Evolutionary conservation across 2,888 invertebrate genomes (phyloP), one percentile per base, ranked within the genome.

Genomic region (Morpho helenor): DNA sequence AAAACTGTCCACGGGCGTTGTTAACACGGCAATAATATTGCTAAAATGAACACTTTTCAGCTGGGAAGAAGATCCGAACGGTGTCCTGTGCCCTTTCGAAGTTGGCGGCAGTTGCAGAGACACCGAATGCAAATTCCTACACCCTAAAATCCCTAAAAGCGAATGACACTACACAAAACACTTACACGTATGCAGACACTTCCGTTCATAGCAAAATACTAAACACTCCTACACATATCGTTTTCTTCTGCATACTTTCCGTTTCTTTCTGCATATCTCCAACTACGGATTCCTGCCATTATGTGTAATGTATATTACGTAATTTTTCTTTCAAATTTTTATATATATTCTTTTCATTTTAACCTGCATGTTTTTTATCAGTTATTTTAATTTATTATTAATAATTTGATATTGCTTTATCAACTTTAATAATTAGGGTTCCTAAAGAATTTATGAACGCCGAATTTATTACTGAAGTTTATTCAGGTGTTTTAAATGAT

Each of bases 71-170:
- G 91, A 91, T 67, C 88, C 88, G 61, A 87, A 91, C 71, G 89
- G 82, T 43, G 84, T 91, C 60, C 83, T 91, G 62, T 91, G 91
- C 69, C 91, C 90, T 49, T 91, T 84, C 76, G 91, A 90, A 68
- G 84, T 91, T 48, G 82, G 81, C 67, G 91, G 91, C 63, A 82
- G 80, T 70, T 91, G 91, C 88, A 89, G 87, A 75, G 91, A 91
- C 68, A 66, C 84, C 45, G 84, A 85, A 69, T 91, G 91, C 89
- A 85, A 84, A 84, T 89, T 84, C 78, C 79, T 88, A 58, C 91
- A 91, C 68, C 86, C 87, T 50, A 79, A 81, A 66, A 65, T 70
- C 67, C 76, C 69, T 46, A 65, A 74, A 62, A 58, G 59, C 50
- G 80, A 80, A 72, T 86, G 79, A 87, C 84, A 80, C 68, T 64